Evolutionary conservation across 2,888 invertebrate species (phyloP), one percentile per base, ranked within the genome.

Genomic region (Drosophila neutralis): DNA sequence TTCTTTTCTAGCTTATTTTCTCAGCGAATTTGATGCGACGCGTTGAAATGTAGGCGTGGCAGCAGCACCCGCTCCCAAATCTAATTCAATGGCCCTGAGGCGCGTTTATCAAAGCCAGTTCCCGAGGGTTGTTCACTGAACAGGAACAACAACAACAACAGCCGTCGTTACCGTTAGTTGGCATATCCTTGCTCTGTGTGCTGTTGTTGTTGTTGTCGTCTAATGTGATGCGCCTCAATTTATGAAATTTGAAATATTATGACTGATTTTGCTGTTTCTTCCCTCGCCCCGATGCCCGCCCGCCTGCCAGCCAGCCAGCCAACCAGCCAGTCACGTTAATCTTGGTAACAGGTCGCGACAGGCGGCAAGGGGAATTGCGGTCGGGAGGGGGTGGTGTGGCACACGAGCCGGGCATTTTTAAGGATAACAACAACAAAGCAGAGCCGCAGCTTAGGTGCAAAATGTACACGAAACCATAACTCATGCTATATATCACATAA

Each of bases 171-270:
- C 82, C 79, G 82, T 82, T 82, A 75, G 69, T 72, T 68, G 83
- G 56, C 29, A 63, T 51, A 73, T 65, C 67, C 60, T 36, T 56
- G 54, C n/a, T 27, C 24, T 24, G 7, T 29, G 48, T 66, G 54
- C 13, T 18, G 36, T 27, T 54, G 18, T 51, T 70, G 56, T 33
- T 60, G 54, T 57, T 38, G 71, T 42, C 68, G 67, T 76, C 85
- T 83, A 87, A 87, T 87, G 86, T 77, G 89, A 89, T 87, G 83
- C 87, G 88, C 89, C 87, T 88, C 89, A 90, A 90, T 89, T 89
- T 90, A 90, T 90, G 80, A 89, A 89, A 82, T 84, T 90, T 88
- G 90, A 89, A 89, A 89, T 89, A 90, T 89, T 89, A 88, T 89
- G 89, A 89, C 88, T 89, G 89, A 87, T 89, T 90, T 86, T 75